These are phyloP conservation scores for Heliocidaris erythrogramma DNA, from an alignment of 35 echinoderm and acorn worm species.

Conservation along the genomic window DNA sequence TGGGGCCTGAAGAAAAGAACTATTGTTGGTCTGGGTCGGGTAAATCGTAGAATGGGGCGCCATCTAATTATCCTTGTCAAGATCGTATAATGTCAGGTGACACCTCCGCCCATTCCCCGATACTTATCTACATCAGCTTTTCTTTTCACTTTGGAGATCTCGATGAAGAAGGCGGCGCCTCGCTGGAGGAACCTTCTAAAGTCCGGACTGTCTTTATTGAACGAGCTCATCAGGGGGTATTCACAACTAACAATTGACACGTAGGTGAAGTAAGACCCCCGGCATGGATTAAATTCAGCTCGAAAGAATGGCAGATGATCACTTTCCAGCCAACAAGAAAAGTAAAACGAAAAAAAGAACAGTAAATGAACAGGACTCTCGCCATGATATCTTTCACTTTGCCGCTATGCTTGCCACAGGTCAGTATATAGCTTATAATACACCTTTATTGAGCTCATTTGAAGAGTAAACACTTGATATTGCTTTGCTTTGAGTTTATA, in stretches of 20 bases:
- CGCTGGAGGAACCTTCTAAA: conserved; percentile 1
- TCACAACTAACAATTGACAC: conserved; percentile 44
- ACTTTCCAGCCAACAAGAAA: neutral
- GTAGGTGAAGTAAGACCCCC: conserved; percentile 30
- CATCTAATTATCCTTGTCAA: conserved; percentile 48
- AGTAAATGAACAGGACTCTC: neutral
- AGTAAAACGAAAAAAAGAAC: neutral
- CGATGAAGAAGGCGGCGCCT: conserved; percentile 35
- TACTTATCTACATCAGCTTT: conserved; percentile 8
- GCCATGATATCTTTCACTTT: neutral
- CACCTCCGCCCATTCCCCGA: conserved; percentile 21
- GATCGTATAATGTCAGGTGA: conserved; percentile 44
- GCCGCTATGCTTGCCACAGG: neutral
- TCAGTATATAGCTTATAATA: neutral
- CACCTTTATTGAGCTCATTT: conserved; percentile 10
- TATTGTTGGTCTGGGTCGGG: conserved; percentile 3
- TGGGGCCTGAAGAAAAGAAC: conserved; percentile 13
- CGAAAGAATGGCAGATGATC: neutral
- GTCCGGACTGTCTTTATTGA: conserved; percentile 43
- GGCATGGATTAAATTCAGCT: conserved; percentile 26
- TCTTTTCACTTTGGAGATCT: neutral
- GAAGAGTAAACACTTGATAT: conserved; percentile 6
- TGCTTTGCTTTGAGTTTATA: neutral
- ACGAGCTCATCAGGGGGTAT: conserved; percentile 43
- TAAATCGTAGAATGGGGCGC: conserved; percentile 46